Conservation (phyloP, 1,140 invertebrate genomes). For the Tetraneura akinire region DNA sequence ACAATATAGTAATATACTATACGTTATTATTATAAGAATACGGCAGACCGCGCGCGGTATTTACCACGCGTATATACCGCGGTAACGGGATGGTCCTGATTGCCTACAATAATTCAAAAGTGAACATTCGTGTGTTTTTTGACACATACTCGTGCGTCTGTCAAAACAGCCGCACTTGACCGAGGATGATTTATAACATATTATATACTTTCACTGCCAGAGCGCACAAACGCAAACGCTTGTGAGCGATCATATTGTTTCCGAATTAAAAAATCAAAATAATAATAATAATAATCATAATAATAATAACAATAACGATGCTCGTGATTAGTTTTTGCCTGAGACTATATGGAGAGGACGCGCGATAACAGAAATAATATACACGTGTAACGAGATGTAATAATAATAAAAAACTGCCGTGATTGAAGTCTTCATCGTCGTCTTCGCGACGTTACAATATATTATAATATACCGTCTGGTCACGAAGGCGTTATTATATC, state of each 20-base stretch:
- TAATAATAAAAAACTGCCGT: not conserved
- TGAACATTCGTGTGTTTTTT: constrained; percentile 25
- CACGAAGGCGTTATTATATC: constrained; percentile 34
- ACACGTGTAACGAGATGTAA: no score
- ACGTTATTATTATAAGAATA: no score
- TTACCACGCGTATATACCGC: not conserved
- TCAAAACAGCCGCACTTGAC: constrained; percentile 50
- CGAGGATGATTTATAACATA: constrained; percentile 50
- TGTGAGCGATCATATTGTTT: constrained; percentile 33
- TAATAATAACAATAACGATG: constrained; percentile 15
- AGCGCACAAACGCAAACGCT: no score
- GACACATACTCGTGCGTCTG: constrained; percentile 47
- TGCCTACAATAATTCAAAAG: constrained; percentile 41
- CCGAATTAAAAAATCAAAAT: constrained; percentile 49
- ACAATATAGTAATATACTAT: no score
- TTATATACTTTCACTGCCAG: constrained; percentile 40
- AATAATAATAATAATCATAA: constrained; percentile 12
- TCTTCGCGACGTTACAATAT: no score
- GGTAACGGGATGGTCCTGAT: constrained; percentile 6
- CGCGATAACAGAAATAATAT: no score
- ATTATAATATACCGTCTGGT: no score
- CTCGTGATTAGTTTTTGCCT: constrained; percentile 51
- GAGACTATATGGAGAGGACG: not conserved
- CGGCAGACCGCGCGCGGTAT: not conserved
- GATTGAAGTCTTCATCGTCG: constrained; percentile 47